Conservation (phyloP, 1,140 invertebrate genomes). For the Drosophila kanapiae region DNA sequence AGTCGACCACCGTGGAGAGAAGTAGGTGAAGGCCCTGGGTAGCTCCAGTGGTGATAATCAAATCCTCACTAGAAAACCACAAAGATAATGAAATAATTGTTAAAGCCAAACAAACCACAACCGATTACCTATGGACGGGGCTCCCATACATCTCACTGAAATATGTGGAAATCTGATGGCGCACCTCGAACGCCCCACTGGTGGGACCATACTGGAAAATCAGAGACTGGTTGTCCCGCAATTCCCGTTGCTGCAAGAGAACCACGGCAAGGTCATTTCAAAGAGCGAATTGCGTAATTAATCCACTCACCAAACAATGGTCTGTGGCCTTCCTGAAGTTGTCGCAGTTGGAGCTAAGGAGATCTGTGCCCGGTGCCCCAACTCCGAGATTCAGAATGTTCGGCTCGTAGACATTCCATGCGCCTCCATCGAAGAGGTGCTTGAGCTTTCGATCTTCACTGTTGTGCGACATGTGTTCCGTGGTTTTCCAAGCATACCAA, state of each 20-base stretch:
- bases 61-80: slow-evolving; percentile 85
- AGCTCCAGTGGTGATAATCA: slow-evolving; percentile 89
- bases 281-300: slow-evolving; percentile 1
- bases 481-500: slow-evolving; percentile 7
- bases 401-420: slow-evolving; percentile 86
- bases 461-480: slow-evolving; percentile 32
- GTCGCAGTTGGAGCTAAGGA: slow-evolving; percentile 85
- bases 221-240: slow-evolving; percentile 85
- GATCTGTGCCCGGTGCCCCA: slow-evolving; percentile 87
- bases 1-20: slow-evolving; percentile 87
- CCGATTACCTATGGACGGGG: slow-evolving; percentile 82
- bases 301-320: slow-evolving; percentile 85
- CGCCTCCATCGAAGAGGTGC: slow-evolving; percentile 86
- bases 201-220: slow-evolving; percentile 87
- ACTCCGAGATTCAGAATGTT: slow-evolving; percentile 86
- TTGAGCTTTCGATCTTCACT: slow-evolving; percentile 53
- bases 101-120: slow-evolving; percentile 10
- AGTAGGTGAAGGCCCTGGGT: slow-evolving; percentile 88
- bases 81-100: slow-evolving; percentile 2
- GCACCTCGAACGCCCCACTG: slow-evolving; percentile 86
- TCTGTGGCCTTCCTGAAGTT: slow-evolving; percentile 85
- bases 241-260: slow-evolving; percentile 85
- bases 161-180: slow-evolving; percentile 86
- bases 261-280: slow-evolving; percentile 6
- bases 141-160: slow-evolving; percentile 85